Conservation (phyloP, 2,888 invertebrate species). For the Nomada goodeniana region DNA sequence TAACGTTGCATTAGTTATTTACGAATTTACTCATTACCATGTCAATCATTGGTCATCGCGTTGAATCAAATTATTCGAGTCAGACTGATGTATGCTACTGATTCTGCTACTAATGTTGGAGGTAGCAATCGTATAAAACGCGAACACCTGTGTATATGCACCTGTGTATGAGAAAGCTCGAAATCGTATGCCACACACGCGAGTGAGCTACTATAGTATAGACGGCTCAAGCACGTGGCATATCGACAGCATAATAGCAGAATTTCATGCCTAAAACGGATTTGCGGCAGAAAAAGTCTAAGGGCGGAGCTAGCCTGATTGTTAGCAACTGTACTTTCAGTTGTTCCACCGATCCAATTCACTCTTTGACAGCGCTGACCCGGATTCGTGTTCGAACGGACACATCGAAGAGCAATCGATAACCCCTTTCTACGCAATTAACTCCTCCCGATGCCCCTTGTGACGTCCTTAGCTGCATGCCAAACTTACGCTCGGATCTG, state of each 20-base stretch:
- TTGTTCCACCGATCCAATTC: constrained; percentile 41
- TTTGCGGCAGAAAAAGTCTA: constrained; percentile 57
- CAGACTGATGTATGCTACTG: background rate
- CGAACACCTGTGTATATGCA: background rate
- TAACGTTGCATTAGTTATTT: too few relatives aligned
- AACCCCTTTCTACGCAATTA: constrained; percentile 32
- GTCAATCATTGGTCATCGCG: background rate
- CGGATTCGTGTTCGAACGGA: constrained; percentile 50
- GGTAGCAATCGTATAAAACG: background rate
- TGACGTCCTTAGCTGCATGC: background rate
- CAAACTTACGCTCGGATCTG: background rate
- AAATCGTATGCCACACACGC: constrained; percentile 38
- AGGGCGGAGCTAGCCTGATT: constrained; percentile 41
- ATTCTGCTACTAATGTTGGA: background rate
- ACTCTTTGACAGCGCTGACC: constrained; percentile 69
- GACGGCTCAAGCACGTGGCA: constrained; percentile 51
- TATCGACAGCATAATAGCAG: constrained; percentile 59
- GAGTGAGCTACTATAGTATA: constrained; percentile 40
- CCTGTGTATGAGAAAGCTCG: constrained; percentile 26
- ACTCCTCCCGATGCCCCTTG: constrained; percentile 6
- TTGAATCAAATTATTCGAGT: background rate
- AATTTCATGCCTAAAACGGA: constrained; percentile 48
- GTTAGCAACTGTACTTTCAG: constrained; percentile 61
- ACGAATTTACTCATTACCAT: too few relatives aligned
- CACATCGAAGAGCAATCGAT: constrained; percentile 41